Evolutionary conservation across 2,113 vertebrate genomes (phyloP).

Genomic region (Pseudopodoces humilis): DNA sequence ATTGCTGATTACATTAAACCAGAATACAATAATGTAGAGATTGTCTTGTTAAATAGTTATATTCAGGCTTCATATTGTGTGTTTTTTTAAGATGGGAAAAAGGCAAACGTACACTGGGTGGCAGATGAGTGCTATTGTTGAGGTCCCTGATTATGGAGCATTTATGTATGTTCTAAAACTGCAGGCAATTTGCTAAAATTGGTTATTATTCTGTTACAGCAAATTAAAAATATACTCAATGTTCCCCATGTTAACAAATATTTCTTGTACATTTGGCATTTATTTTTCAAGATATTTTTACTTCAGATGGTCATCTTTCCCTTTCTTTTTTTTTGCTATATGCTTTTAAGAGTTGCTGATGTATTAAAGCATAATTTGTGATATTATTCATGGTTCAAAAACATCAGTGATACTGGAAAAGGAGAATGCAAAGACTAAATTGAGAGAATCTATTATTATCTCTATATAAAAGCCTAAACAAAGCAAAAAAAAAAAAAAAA

Average conservation of each 20-base stretch:
- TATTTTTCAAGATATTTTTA: neutral
- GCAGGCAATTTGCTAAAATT: neutral
- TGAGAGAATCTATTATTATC: neutral
- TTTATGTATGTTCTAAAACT: neutral
- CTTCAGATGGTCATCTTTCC: neutral
- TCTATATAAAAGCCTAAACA: neutral
- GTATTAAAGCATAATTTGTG: neutral
- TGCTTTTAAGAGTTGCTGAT: neutral
- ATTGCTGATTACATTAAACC: neutral
- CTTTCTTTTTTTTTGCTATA: neutral
- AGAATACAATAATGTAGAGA: neutral
- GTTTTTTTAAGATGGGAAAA: neutral
- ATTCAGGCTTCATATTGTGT: neutral
- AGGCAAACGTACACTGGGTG: slow-evolving; percentile 11
- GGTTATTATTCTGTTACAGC: neutral
- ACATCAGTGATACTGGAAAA: neutral
- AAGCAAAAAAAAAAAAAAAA: neutral
- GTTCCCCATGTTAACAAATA: neutral
- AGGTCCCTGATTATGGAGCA: neutral
- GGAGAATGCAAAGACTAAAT: neutral
- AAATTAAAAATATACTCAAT: neutral
- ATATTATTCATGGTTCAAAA: neutral
- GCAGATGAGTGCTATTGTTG: slow-evolving; percentile 11
- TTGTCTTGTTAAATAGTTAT: neutral
- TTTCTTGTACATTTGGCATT: neutral